Base-by-base conservation (phyloP, 1,140 invertebrate genomes). In the Wasmannia auropunctata region DNA sequence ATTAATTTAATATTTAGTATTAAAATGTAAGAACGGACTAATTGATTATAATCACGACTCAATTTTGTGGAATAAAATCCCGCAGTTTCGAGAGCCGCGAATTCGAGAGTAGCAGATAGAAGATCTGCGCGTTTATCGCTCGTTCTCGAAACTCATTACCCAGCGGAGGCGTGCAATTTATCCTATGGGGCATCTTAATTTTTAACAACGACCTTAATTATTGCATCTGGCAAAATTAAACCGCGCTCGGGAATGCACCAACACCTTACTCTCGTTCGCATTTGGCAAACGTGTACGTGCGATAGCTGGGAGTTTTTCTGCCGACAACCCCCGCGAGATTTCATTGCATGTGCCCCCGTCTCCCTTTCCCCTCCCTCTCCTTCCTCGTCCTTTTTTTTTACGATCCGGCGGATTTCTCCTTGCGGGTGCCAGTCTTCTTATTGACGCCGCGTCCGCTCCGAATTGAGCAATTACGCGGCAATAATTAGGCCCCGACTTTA, bases 391-490 rank as follows among this genome's bases (percentile, higher is more conserved):
- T 40, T 16, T 28, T 40, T 16, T 28, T 11, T 43, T 31, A 22
- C 58, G 28, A 56, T 72, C 40, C 40, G 43, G 7, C 37, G 54
- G 56, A 51, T 79, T 79, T 69, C 63, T 40, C 49, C 10, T 16
- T 7, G 8, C 25, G 77, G 62, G 63, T 87, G 40, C 28, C 56
- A n/a, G 58, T 74, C 74, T 31, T 63, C 65, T 69, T 34, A 60
- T 85, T 58, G 81, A 80, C 46, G 69, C 67, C 62, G 51, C 83
- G 74, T 86, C 87, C 70, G 70, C 91, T 92, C 76, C 83, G 79
- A 92, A 94, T 94, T 91, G 91, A 93, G 91, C 89, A 94, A 93
- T 94, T 93, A 94, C 89, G 74, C 84, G 79, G 85, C 63, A 87
- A 91, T 93, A 94, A 94, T 94, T 94, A 94, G 91, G 81, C 54